These are phyloP conservation scores for Coendou prehensilis DNA, from an alignment of 2,797 vertebrate species.

Conservation along the genomic window DNA sequence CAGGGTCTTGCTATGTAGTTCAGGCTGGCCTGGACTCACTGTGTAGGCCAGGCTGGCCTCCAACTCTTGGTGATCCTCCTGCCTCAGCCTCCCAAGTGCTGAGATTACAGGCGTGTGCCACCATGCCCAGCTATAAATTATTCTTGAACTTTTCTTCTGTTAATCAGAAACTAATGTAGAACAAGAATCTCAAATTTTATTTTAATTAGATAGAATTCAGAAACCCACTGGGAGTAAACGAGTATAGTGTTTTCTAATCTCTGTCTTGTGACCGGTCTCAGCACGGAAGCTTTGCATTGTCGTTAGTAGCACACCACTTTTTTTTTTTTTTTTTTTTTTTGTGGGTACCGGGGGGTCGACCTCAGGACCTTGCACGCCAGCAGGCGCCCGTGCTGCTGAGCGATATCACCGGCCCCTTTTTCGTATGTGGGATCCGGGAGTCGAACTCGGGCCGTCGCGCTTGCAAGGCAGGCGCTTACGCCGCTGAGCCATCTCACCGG, in stretches of 20 bases:
- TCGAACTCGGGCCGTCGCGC: too few relatives aligned
- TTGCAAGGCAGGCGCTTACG: too few relatives aligned
- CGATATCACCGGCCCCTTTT: too few relatives aligned
- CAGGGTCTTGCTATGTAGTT: not conserved
- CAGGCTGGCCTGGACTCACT: not conserved
- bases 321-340: too few relatives aligned
- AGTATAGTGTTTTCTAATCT: not conserved
- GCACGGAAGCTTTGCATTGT: not conserved
- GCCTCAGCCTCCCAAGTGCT: not conserved
- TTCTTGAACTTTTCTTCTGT: conserved; percentile 42
- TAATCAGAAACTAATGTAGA: not conserved
- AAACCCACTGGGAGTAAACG: not conserved
- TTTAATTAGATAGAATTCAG: conserved; percentile 18
- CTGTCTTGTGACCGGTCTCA: not conserved
- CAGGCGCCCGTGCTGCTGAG: too few relatives aligned
- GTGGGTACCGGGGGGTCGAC: too few relatives aligned
- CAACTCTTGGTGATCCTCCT: not conserved
- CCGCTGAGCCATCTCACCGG: too few relatives aligned
- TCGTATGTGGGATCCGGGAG: too few relatives aligned
- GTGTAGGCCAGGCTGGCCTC: not conserved
- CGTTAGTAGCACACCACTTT: not conserved
- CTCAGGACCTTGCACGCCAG: too few relatives aligned
- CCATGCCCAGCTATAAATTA: not conserved
- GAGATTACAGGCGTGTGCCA: not conserved
- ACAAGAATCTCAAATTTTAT: conserved; percentile 36